A percentile compares a stretch with the other conserved stretches of the same genome.
These are phyloP conservation scores for Thripadectes ignobilis DNA, from an alignment of 2,797 vertebrate species.

Conservation along the genomic window DNA sequence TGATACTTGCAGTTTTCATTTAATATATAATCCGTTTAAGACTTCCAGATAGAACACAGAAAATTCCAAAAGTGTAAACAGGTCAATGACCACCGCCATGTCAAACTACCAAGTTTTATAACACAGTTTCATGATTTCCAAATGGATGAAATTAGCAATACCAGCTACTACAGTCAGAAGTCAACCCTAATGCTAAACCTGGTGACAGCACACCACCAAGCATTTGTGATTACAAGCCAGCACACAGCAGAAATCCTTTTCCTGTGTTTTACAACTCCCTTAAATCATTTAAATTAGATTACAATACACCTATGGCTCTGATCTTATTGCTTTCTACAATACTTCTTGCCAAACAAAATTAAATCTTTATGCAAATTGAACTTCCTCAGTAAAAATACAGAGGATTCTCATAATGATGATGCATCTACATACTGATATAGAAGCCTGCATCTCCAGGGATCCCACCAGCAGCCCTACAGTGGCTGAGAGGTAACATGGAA, in stretches of 20 bases:
- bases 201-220: background rate
- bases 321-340: background rate
- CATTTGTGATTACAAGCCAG: background rate
- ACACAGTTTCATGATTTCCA: background rate
- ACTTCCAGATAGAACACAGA: background rate
- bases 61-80: background rate
- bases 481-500: background rate
- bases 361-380: background rate
- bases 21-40: background rate
- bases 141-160: background rate
- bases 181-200: background rate
- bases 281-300: background rate
- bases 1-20: background rate
- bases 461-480: background rate
- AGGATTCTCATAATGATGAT: background rate
- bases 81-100: accelerated
- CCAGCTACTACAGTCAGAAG: background rate
- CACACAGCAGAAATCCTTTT: background rate
- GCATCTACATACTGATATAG: too few species aligned
- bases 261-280: background rate
- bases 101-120: background rate
- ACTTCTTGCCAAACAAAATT: background rate
- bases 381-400: background rate
- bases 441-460: accelerated
- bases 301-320: background rate